Percentiles rank a stretch among this genome's conserved stretches.
phyloP scores from a whole-genome alignment of 1,140 invertebrate genomes.

The Pachyrhynchus sulphureomaculatus region DNA sequence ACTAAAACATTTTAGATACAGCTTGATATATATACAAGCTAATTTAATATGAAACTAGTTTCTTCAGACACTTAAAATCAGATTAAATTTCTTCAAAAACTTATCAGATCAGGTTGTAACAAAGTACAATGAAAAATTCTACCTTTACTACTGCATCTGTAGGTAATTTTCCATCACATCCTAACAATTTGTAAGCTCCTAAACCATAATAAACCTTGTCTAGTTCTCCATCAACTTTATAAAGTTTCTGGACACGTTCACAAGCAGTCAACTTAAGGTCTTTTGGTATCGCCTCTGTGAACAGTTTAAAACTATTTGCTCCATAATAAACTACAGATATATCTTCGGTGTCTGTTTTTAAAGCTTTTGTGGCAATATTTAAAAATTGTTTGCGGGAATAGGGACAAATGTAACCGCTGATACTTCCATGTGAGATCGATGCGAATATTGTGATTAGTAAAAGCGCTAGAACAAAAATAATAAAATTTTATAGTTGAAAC shows the following conservation, averaged over 20 bases:
- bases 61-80: too few species aligned
- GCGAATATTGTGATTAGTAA: slow-evolving; percentile 9
- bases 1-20: too few species aligned
- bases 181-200: slow-evolving; percentile 36
- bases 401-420: slow-evolving; percentile 42
- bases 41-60: too few species aligned
- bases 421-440: slow-evolving; percentile 29
- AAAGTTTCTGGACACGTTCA: slow-evolving; percentile 34
- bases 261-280: slow-evolving; percentile 35
- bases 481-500: neutral
- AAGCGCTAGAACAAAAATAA: slow-evolving; percentile 16
- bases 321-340: slow-evolving; percentile 38
- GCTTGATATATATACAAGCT: too few species aligned
- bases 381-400: slow-evolving; percentile 39
- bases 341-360: slow-evolving; percentile 35
- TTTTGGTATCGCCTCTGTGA: slow-evolving; percentile 34
- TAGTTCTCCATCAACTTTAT: slow-evolving; percentile 31
- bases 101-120: too few species aligned
- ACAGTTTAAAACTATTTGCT: slow-evolving; percentile 38
- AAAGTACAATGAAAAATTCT: too few species aligned
- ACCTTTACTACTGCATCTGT: slow-evolving; percentile 42
- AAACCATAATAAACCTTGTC: slow-evolving; percentile 41
- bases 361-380: slow-evolving; percentile 29
- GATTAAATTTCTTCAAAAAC: too few species aligned
- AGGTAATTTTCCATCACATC: slow-evolving; percentile 43